These are phyloP conservation scores for Papilio helenus DNA, from an alignment of 1,140 invertebrate genomes.

Conservation along the genomic window DNA sequence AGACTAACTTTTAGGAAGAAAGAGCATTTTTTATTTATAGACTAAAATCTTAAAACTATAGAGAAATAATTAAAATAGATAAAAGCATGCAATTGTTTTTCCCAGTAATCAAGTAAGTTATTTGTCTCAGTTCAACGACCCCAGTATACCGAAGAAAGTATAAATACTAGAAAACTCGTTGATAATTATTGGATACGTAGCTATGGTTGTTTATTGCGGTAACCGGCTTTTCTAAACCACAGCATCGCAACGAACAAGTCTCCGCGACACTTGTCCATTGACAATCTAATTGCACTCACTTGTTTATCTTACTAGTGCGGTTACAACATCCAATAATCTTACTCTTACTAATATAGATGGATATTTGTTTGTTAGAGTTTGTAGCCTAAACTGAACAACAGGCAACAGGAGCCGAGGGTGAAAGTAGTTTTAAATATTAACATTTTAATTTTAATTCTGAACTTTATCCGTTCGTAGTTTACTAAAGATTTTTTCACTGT, in stretches of 20 bases:
- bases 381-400: no score
- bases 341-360: no score
- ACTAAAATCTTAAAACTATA: no score
- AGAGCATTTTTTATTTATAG: no score
- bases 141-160: slow-evolving; percentile 49
- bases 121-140: slow-evolving; percentile 33
- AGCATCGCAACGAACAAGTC: slow-evolving; percentile 63
- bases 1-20: no score
- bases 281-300: slow-evolving; percentile 75
- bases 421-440: no score
- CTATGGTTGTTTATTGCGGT: slow-evolving; percentile 53
- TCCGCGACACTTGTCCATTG: slow-evolving; percentile 77
- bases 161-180: slow-evolving; percentile 54
- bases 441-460: no score
- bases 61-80: no score
- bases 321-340: slow-evolving; percentile 32
- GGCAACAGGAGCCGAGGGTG: no score
- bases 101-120: slow-evolving; percentile 18
- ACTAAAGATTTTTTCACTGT: no score
- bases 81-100: not conserved
- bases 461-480: no score
- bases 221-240: slow-evolving; percentile 70
- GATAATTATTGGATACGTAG: slow-evolving; percentile 59
- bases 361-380: no score
- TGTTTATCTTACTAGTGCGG: slow-evolving; percentile 58